Base-by-base conservation (phyloP, 2,797 vertebrate genomes). In the Silurus aristotelis region DNA sequence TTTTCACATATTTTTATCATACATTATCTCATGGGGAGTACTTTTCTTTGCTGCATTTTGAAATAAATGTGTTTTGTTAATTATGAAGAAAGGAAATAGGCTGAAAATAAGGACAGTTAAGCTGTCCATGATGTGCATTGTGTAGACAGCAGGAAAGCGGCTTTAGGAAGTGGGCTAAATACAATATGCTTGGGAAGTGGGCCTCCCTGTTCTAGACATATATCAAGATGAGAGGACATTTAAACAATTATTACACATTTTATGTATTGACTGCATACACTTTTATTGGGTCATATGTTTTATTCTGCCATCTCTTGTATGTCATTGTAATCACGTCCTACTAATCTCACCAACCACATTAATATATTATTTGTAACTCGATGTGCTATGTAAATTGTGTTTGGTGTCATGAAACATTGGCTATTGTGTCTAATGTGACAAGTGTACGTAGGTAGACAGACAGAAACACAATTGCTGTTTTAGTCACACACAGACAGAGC, bases 61-160 rank as follows among this genome's bases (percentile, higher is more conserved):
- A 31, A 77, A 31, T 31, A 38, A 6, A 31, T 31, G 15, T 5
- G 17, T 20, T 77, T 77, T 75, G 17, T 76, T 19, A 19, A 60
- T 60, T 17, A 58, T 25, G 52, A 56, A 56, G 27, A 52, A 56
- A 15, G 48, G 31, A 52, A 66, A 76, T 80, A 85, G 76, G 61
- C 72, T 84, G 38, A 82, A 75, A 68, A 63, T 80, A 20, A 82
- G 72, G 52, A 88, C 63, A 67, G 73, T 75, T 80, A 48, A 64
- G 82, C 70, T 64, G 25, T 73, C 86, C 93, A 94, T 93, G 93
- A 94, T 95, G 92, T 94, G 92, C 92, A 92, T 89, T 91, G 91
- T 90, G 89, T 91, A 91, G 93, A 92, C 90, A 91, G 91, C 94
- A 94, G 93, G 94, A 95, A 93, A 91, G 75, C 90, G 20, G 90